Base-by-base conservation (phyloP, 2,113 vertebrate genomes). In the Pelodiscus sinensis region DNA sequence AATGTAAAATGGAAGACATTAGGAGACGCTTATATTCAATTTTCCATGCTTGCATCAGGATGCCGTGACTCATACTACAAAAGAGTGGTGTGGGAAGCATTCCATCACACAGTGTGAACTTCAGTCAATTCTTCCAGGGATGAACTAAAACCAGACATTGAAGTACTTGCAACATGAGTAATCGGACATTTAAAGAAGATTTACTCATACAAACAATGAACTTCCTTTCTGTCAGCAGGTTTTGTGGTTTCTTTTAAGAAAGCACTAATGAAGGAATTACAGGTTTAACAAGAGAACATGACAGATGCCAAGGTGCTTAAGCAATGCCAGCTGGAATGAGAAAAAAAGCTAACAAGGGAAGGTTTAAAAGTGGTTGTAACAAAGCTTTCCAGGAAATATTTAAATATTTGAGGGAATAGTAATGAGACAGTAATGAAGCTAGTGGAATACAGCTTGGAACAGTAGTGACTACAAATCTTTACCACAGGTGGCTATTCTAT, bases 341-440 rank as follows among this genome's bases (percentile, higher is more conserved):
- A 44, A 92, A 27, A 90, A 92, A 91, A 88, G 10, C 88, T 77
- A 35, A 81, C 62, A 92, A 71, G 25, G 71, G 94, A 82, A 68
- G 44, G 29, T 88, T 90, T 94, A 86, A 83, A 90, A 96, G 84
- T 5, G 79, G 24, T 83, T 96, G 58, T 80, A 88, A 83, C 51
- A 85, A 57, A 68, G 31, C 65, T n/a, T 68, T 68, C 19, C 65
- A n/a, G 31, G 65, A 68, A 68, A 77, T 83, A 94, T 80, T 95
- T 89, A 90, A 90, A 82, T 81, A 93, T 27, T 88, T 89, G 52
- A 44, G 71, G 38, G 93, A 93, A 89, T 85, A 92, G 38, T 44
- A 94, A 89, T 15, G 54, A 93, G 82, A 92, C 65, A 94, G 79
- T 90, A 79, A 35, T 35, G 38, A 94, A 58, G 62, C 86, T 87